Conservation (phyloP, 2,113 vertebrate genomes). For the Stercorarius parasiticus region DNA sequence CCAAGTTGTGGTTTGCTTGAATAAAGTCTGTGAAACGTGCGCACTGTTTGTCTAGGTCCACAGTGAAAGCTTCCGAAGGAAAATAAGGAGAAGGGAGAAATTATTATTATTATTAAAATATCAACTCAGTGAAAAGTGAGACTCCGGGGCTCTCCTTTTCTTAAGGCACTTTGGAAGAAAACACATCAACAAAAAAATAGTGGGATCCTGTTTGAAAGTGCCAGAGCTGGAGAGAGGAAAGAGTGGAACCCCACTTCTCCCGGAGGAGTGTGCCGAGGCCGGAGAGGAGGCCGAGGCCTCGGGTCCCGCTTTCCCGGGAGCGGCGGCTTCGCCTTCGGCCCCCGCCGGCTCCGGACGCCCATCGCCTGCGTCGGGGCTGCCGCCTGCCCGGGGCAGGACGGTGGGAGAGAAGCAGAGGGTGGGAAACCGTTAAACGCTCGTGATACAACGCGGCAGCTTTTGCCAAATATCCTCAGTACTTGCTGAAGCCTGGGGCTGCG, state of each 20-base stretch:
- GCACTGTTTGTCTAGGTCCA: neutral
- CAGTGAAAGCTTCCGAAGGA: neutral
- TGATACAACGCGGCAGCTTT: accelerated
- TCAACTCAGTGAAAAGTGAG: neutral
- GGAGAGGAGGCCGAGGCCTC: neutral
- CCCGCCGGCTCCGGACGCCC: neutral
- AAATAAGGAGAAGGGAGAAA: neutral
- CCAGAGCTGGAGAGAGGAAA: neutral
- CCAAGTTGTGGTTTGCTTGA: neutral
- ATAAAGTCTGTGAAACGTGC: neutral
- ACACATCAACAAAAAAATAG: neutral
- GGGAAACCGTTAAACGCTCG: accelerated
- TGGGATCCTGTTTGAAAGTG: neutral
- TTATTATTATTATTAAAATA: neutral
- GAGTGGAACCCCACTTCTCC: too few species aligned
- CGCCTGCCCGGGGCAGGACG: neutral
- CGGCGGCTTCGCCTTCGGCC: neutral
- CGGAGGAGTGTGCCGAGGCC: neutral
- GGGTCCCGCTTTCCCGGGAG: neutral
- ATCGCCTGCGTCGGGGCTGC: neutral
- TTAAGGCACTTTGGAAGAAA: neutral
- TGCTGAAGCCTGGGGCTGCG: neutral
- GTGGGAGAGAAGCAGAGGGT: accelerated
- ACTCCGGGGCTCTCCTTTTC: neutral
- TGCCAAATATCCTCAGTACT: neutral